Percentiles rank a stretch among this genome's conserved stretches.
Evolutionary conservation across 2,888 invertebrate species (phyloP).

Genomic region (Pantelozetes paolii): DNA sequence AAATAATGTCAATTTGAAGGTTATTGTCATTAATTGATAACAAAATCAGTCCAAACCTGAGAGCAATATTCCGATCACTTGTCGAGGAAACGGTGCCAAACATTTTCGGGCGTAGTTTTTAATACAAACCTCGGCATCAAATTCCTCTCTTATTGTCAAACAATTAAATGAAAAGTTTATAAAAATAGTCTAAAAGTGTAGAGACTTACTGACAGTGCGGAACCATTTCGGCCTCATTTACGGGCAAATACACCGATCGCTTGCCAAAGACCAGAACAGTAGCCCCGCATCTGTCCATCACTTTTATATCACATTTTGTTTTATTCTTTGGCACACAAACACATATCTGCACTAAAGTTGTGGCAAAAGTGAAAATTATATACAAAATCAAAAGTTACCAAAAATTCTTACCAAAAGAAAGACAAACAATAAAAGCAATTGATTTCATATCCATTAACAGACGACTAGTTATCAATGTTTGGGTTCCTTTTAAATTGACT

Average conservation of each 20-base stretch:
- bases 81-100: slow-evolving; percentile 39
- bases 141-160: slow-evolving; percentile 37
- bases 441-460: not conserved
- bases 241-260: slow-evolving; percentile 41
- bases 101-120: slow-evolving; percentile 42
- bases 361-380: not conserved
- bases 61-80: slow-evolving; percentile 40
- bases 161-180: not conserved
- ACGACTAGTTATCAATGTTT: not conserved
- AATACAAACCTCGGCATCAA: slow-evolving; percentile 42
- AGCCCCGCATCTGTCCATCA: slow-evolving; percentile 40
- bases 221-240: slow-evolving; percentile 42
- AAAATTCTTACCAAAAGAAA: slow-evolving; percentile 17
- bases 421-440: not conserved
- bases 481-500: not conserved
- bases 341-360: not conserved
- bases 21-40: not conserved
- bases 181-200: not conserved
- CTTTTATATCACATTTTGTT: slow-evolving; percentile 39
- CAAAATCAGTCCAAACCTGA: not conserved
- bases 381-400: not conserved
- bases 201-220: slow-evolving; percentile 41
- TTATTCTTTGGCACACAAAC: slow-evolving; percentile 22
- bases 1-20: not conserved
- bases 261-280: slow-evolving; percentile 41